phyloP scores from a whole-genome alignment of 2,113 vertebrate species.

The Albula glossodonta region DNA sequence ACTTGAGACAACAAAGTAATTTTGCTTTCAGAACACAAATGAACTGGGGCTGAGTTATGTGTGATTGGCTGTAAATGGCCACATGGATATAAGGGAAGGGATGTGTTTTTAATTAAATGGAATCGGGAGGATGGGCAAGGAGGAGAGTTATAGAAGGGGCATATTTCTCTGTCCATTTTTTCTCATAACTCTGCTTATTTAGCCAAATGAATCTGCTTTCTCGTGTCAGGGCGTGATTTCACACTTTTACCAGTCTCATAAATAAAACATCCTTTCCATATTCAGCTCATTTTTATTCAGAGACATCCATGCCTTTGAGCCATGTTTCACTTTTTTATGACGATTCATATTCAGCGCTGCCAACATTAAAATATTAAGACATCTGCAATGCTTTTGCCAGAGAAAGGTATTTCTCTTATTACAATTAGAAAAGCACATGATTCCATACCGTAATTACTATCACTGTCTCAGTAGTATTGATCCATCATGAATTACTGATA shows the following conservation, averaged over 20 bases:
- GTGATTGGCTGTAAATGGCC: slow-evolving; percentile 57
- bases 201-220: slow-evolving; percentile 60
- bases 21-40: slow-evolving; percentile 28
- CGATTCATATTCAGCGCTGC: background rate
- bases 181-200: slow-evolving; percentile 55
- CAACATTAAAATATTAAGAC: slow-evolving; percentile 37
- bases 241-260: slow-evolving; percentile 53
- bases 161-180: slow-evolving; percentile 43
- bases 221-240: slow-evolving; percentile 57
- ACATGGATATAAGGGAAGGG: slow-evolving; percentile 54
- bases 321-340: slow-evolving; percentile 40
- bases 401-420: slow-evolving; percentile 42
- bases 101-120: slow-evolving; percentile 47
- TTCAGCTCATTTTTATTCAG: slow-evolving; percentile 61
- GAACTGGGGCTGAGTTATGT: slow-evolving; percentile 47
- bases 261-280: slow-evolving; percentile 49
- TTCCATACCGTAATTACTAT: slow-evolving; percentile 31
- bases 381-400: background rate
- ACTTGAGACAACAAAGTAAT: background rate
- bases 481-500: slow-evolving; percentile 37
- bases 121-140: slow-evolving; percentile 42
- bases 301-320: slow-evolving; percentile 44
- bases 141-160: slow-evolving; percentile 2
- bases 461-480: slow-evolving; percentile 16
- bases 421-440: slow-evolving; percentile 30